Evolutionary conservation across 2,113 vertebrate genomes (phyloP), one percentile per base, ranked within the genome.

Genomic region (Petroica traversi): DNA sequence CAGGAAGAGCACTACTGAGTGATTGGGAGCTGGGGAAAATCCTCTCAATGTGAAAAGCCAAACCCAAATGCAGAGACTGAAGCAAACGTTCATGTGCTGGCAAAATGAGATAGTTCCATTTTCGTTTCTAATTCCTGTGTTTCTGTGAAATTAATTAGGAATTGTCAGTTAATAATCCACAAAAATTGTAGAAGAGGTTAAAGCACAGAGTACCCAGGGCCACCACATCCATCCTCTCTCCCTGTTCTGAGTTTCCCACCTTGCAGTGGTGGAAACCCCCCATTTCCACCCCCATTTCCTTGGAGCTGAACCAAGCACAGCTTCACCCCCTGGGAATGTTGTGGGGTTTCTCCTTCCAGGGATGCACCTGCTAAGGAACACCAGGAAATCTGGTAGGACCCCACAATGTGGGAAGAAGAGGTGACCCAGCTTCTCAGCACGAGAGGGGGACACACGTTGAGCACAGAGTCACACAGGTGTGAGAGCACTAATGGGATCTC

Each of bases 261-360:
- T 28, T 33, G 69, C 26, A 51, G 29, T 36, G 40, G 17, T 45
- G 40, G 16, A 46, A 79, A 25, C 26, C 6, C 33, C 25, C 14
- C 19, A 17, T 16, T 51, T 51, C 46, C 45, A n/a, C 8, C 51
- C 20, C 18, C 14, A 4, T 52, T 58, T 80, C 68, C 59, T 43
- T 38, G 57, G 45, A 26, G 25, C 75, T 67, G 16, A 40, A 64
- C 62, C 57, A 24, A 62, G 29, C 46, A 34, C 67, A 57, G 19
- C 41, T 46, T 34, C 4, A 0, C 1, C 41, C 14, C 23, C 48
- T 14, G 22, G 36, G 20, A 9, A 29, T 55, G 25, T 5, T 0
- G 0, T 15, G 33, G 28, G 38, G 24, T 9, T n/a, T 76, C 18
- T 66, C 9, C 64, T n/a, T 52, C 48, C 1, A 3, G 31, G 49